Evolutionary conservation across 2,888 invertebrate species (phyloP).

Genomic region (Seladonia tumulorum): DNA sequence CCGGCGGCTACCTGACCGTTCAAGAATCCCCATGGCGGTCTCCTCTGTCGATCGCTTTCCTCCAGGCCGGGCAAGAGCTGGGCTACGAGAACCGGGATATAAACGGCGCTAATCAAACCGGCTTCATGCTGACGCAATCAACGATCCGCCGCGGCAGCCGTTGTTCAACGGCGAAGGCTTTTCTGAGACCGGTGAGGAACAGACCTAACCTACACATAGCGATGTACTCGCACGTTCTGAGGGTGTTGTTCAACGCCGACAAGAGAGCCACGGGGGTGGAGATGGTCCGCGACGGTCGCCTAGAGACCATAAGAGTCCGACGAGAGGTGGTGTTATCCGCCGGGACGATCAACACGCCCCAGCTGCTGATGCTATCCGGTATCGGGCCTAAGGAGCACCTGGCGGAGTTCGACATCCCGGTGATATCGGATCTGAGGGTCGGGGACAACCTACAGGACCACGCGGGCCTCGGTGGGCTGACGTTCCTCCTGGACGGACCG

Average conservation of each 20-base stretch:
- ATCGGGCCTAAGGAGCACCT: slow-evolving; percentile 93
- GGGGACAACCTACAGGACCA: slow-evolving; percentile 95
- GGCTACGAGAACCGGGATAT: slow-evolving; percentile 93
- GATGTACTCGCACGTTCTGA: slow-evolving; percentile 90
- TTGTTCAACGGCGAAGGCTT: slow-evolving; percentile 94
- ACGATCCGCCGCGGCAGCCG: slow-evolving; percentile 93
- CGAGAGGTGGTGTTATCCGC: slow-evolving; percentile 94
- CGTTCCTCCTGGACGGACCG: slow-evolving; percentile 92
- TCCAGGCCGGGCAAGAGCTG: slow-evolving; percentile 92
- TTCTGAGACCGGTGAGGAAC: slow-evolving; percentile 91
- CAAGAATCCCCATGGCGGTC: slow-evolving; percentile 94
- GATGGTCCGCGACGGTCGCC: slow-evolving; percentile 88
- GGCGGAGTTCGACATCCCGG: slow-evolving; percentile 89
- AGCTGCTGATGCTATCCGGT: slow-evolving; percentile 96
- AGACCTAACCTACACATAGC: slow-evolving; percentile 92
- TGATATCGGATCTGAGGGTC: slow-evolving; percentile 91
- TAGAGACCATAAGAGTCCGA: slow-evolving; percentile 88
- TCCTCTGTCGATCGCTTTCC: slow-evolving; percentile 92
- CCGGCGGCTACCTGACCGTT: slow-evolving; percentile 93
- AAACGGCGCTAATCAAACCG: slow-evolving; percentile 93
- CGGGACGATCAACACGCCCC: slow-evolving; percentile 95
- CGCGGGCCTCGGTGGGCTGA: slow-evolving; percentile 93
- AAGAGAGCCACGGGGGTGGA: slow-evolving; percentile 92
- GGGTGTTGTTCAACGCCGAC: slow-evolving; percentile 89
- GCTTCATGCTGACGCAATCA: slow-evolving; percentile 94